phyloP scores from a whole-genome alignment of 2,113 vertebrate species.

The Rhinoderma darwinii region DNA sequence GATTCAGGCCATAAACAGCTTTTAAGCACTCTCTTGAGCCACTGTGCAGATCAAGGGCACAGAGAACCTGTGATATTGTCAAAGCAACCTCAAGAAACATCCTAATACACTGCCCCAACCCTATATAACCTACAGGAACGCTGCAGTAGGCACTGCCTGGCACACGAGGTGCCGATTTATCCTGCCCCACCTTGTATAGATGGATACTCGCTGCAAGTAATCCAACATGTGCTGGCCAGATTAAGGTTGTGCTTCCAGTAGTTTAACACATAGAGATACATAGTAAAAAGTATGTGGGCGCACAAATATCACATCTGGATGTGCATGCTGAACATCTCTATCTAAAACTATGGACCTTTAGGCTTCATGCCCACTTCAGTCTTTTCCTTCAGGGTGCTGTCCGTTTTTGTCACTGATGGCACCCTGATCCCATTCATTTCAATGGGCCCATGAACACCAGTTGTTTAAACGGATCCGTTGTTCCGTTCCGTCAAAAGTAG shows the following conservation, averaged over 20 bases:
- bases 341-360: too few species aligned
- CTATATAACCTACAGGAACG: too few species aligned
- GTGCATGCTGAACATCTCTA: too few species aligned
- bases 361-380: too few species aligned
- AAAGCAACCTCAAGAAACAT: constrained; percentile 25
- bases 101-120: neutral
- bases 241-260: neutral
- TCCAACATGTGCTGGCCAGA: neutral
- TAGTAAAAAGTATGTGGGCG: too few species aligned
- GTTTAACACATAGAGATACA: neutral
- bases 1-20: constrained; percentile 36
- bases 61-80: constrained; percentile 39
- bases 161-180: neutral
- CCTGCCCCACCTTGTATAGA: neutral
- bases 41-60: constrained; percentile 32
- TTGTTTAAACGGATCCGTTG: too few species aligned
- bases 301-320: too few species aligned
- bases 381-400: too few species aligned
- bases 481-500: too few species aligned
- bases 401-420: too few species aligned
- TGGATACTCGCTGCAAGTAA: neutral
- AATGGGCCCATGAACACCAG: too few species aligned
- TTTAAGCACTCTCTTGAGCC: constrained; percentile 32
- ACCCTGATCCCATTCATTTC: too few species aligned
- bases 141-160: neutral